Percentiles rank a stretch among this genome's conserved stretches.
Conservation (phyloP, 1,140 invertebrate genomes). For the Drosophila pseudoananassae region DNA sequence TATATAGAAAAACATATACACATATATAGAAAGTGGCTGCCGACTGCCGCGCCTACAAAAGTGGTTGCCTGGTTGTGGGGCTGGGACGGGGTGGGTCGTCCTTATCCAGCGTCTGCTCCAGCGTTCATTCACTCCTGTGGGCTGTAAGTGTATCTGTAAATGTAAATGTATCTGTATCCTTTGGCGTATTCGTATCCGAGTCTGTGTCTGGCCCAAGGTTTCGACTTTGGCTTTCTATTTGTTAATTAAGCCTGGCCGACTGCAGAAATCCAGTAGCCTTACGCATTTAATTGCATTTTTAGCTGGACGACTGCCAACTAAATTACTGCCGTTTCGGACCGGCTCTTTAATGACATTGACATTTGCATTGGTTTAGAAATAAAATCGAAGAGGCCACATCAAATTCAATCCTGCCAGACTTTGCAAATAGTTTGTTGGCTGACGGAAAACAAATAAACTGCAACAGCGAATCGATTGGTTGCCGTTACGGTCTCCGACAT, state of each 20-base stretch:
- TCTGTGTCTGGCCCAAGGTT: slow-evolving; percentile 72
- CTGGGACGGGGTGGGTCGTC: slow-evolving; percentile 18
- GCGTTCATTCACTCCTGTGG: slow-evolving; percentile 73
- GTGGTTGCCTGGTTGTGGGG: slow-evolving; percentile 14
- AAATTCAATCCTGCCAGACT: slow-evolving; percentile 22
- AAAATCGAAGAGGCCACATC: slow-evolving; percentile 28
- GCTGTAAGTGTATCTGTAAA: slow-evolving; percentile 26
- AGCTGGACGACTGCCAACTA: slow-evolving; percentile 51
- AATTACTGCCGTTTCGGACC: slow-evolving; percentile 45
- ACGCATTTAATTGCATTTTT: slow-evolving; percentile 81
- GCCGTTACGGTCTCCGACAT: slow-evolving; percentile 50
- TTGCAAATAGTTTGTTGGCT: slow-evolving; percentile 40
- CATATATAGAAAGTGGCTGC: slow-evolving; percentile 71
- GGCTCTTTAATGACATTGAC: slow-evolving; percentile 76
- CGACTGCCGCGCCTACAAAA: slow-evolving; percentile 59
- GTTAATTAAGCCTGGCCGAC: slow-evolving; percentile 66
- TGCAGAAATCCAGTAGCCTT: slow-evolving; percentile 19
- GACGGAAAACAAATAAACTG: slow-evolving; percentile 64
- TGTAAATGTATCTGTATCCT: slow-evolving; percentile 7
- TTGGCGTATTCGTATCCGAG: slow-evolving; percentile 1
- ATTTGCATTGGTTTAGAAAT: slow-evolving; percentile 57
- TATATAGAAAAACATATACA: slow-evolving; percentile 52
- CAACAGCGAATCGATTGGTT: slow-evolving; percentile 70
- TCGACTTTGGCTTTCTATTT: slow-evolving; percentile 74
- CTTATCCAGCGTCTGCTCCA: slow-evolving; percentile 57